Evolutionary conservation across 2,888 invertebrate species (phyloP), one percentile per base, ranked within the genome.

Genomic region (Girardia tigrina): DNA sequence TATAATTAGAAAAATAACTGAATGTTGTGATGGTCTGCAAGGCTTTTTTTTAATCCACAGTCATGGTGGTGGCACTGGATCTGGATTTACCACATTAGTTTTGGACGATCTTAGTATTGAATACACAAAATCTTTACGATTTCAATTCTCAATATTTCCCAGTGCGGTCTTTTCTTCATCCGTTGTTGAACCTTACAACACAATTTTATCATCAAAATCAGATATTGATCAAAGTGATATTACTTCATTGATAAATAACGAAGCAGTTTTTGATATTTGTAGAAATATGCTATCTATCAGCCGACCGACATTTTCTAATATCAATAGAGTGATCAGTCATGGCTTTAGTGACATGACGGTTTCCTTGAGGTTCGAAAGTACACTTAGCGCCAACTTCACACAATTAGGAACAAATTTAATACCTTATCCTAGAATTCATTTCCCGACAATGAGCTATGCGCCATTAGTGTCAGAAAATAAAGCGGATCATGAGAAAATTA

Each of bases 391-490:
- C 1, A 76, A 77, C 28, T 28, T 77, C n/a, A 23, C 26, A 26
- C 70, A 77, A 36, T 29, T 77, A 4, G 76, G 77, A 71, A 72
- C 72, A 1, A 77, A 77, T 71, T 27, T 77, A 12, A 76, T 77
- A 72, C 92, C 92, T 0, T 92, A 90, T 83, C 92, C 92, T 0
- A 86, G 92, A 72, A 92, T 93, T 79, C 92, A 93, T 83, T 91
- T 90, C 83, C 91, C 91, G 0, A 83, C 91, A 36, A 82, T 75
- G 90, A 85, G 92, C 2, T 91, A 91, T 83, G 91, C 91, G 27
- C 91, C 91, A 20, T 90, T 92, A 81, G 91, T 92, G 85, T 91
- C 91, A 0, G 90, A 91, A 77, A 91, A 91, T 85, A 91, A 91
- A 86, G 91, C 91, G 6, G 91, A 91, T 87, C 91, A 92, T 83